A percentile compares a stretch with the other conserved stretches of the same genome.
Conservation (phyloP, 2,888 invertebrate genomes). For the Ditylenchus weischeri region DNA sequence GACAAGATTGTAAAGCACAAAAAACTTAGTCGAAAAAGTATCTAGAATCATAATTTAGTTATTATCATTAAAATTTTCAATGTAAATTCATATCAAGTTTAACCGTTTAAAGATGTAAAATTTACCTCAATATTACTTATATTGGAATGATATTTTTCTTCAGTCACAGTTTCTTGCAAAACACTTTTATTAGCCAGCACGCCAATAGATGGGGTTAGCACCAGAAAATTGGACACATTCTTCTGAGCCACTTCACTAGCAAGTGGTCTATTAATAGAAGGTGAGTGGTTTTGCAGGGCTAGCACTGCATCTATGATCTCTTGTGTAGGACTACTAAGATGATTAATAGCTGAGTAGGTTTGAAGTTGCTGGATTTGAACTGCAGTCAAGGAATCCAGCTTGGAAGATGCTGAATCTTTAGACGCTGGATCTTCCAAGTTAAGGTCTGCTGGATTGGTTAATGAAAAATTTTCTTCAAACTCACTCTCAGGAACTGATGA, state of each 20-base stretch:
- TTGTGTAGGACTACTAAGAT: background rate
- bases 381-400: background rate
- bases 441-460: background rate
- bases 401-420: background rate
- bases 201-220: background rate
- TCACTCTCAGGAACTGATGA: background rate
- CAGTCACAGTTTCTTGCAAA: too few relatives aligned
- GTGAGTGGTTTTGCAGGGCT: background rate
- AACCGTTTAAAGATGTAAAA: background rate
- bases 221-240: too few relatives aligned
- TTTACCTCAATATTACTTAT: too few relatives aligned
- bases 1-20: too few relatives aligned
- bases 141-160: too few relatives aligned
- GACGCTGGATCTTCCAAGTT: background rate
- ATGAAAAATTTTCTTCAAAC: background rate
- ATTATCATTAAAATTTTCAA: too few relatives aligned
- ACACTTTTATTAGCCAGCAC: background rate
- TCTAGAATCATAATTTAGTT: too few relatives aligned
- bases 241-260: too few relatives aligned
- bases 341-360: background rate
- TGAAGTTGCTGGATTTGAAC: background rate
- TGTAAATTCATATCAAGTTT: too few relatives aligned
- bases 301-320: conserved; percentile 3
- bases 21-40: too few relatives aligned
- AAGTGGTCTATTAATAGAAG: conserved; percentile 12